These are phyloP conservation scores for Ceyx margarethae DNA, from an alignment of 2,113 vertebrate species.

Conservation along the genomic window DNA sequence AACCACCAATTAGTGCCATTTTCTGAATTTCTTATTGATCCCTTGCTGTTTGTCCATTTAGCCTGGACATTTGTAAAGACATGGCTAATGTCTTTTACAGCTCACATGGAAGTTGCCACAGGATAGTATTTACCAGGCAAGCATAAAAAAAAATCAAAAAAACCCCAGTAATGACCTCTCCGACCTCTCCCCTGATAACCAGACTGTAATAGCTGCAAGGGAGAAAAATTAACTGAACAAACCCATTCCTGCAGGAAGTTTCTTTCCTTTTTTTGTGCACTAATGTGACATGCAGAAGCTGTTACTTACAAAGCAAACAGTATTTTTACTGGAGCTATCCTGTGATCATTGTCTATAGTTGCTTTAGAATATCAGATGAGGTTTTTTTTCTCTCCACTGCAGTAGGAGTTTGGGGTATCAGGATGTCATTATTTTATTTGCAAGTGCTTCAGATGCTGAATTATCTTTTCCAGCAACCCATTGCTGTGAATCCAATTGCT, in stretches of 20 bases:
- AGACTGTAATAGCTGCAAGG: not conserved
- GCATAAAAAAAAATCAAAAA: not conserved
- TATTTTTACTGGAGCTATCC: not conserved
- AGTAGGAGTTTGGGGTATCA: not conserved
- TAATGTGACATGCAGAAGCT: not conserved
- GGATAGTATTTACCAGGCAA: not conserved
- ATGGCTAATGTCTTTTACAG: not conserved
- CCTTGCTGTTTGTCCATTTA: not conserved
- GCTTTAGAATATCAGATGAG: not conserved
- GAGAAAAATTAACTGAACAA: not conserved
- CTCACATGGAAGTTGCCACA: not conserved
- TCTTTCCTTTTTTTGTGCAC: not conserved
- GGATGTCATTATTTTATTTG: not conserved
- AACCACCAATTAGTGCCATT: not conserved
- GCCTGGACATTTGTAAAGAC: not conserved
- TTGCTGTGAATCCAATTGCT: not conserved
- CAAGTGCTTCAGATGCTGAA: not conserved
- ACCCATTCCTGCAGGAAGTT: not conserved
- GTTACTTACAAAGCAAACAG: not conserved
- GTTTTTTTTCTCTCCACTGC: not conserved
- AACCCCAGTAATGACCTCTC: not conserved
- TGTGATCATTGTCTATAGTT: not conserved
- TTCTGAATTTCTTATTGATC: not conserved
- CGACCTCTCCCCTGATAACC: not conserved
- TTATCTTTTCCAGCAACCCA: not conserved